Conservation (phyloP, 2,797 vertebrate genomes). For the Phataginus tetradactyla region DNA sequence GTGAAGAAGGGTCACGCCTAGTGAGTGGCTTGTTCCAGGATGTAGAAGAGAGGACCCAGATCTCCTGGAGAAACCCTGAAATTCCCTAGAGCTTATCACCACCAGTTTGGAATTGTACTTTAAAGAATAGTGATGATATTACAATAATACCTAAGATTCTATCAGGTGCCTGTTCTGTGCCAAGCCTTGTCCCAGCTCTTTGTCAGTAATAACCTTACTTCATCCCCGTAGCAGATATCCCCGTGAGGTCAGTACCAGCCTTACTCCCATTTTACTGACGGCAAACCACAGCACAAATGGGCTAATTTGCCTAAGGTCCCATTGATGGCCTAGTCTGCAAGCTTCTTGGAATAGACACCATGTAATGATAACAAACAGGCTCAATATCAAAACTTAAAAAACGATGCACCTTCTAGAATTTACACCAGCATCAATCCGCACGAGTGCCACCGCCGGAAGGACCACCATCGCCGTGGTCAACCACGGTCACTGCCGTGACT, state of each 20-base stretch:
- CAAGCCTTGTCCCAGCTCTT: neutral
- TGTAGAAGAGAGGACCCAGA: neutral
- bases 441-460: neutral
- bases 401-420: neutral
- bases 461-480: too few relatives aligned
- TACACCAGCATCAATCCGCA: neutral
- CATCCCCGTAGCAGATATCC: neutral
- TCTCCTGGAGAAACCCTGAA: neutral
- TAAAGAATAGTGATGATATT: neutral
- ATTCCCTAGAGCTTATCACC: neutral
- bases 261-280: neutral
- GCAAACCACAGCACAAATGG: neutral
- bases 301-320: neutral
- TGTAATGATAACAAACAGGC: neutral
- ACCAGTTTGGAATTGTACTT: neutral
- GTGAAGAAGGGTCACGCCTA: neutral
- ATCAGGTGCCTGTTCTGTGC: too few relatives aligned
- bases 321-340: neutral
- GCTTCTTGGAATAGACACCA: neutral
- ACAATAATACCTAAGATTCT: neutral
- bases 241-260: neutral
- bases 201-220: neutral
- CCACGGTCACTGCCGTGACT: rapidly evolving
- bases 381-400: neutral
- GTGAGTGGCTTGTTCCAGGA: neutral